phyloP scores from a whole-genome alignment of 2,113 vertebrate species.

The Periophthalmus modestus region DNA sequence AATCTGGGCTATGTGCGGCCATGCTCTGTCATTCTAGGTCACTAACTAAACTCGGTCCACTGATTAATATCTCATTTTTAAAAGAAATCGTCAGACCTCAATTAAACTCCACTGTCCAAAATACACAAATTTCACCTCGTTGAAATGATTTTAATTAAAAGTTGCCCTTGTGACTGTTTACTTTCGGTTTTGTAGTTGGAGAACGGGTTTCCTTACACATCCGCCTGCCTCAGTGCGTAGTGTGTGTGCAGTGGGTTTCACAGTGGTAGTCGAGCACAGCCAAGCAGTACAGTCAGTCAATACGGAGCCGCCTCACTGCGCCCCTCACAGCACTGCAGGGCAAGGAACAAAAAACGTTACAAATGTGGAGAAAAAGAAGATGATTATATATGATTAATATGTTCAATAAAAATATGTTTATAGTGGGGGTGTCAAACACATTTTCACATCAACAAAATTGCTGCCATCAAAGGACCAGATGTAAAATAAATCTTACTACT shows the following conservation, averaged over 20 bases:
- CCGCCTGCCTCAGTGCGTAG: conserved; percentile 51
- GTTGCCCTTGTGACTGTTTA: background rate
- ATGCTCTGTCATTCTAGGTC: background rate
- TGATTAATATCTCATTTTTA: background rate
- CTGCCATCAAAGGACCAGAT: too few relatives aligned
- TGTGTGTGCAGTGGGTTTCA: conserved; percentile 47
- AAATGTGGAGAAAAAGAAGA: background rate
- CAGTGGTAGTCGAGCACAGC: conserved; percentile 57
- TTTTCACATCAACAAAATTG: too few relatives aligned
- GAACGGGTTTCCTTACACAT: background rate
- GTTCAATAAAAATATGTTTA: too few relatives aligned
- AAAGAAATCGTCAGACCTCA: background rate
- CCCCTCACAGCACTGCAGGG: conserved; percentile 45
- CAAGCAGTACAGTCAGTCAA: conserved; percentile 45
- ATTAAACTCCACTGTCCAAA: background rate
- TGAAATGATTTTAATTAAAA: background rate
- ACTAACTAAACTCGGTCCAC: background rate
- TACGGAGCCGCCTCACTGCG: conserved; percentile 51
- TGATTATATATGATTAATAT: background rate
- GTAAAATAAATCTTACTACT: too few relatives aligned
- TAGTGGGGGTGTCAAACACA: too few relatives aligned
- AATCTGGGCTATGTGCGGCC: background rate
- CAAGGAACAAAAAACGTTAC: conserved; percentile 15
- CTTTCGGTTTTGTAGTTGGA: conserved; percentile 7
- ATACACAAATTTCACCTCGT: background rate